Base-by-base conservation (phyloP, 1,140 invertebrate species). In the Psix sp. region DNA sequence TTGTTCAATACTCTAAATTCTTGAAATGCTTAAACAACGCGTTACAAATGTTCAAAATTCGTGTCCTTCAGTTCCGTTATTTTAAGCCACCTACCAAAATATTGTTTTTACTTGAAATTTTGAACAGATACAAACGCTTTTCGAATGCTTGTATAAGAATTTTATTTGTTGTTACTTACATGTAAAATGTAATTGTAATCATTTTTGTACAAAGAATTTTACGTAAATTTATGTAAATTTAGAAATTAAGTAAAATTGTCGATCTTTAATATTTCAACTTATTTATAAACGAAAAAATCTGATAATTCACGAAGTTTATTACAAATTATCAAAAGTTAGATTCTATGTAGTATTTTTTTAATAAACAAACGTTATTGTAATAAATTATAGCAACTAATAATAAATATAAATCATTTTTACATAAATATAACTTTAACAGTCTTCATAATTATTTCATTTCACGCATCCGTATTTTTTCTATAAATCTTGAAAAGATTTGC, bases 311-410 rank as follows among this genome's bases (percentile, higher is more conserved):
- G 36, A 46, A 29, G 17, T 57, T 57, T 46, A 57, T 57, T 46
- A 46, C 33, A 46, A 26, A 57, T 45, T 57, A 35, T 57, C 33
- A 26, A 38, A 57, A 45, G 46, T 57, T 57, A 57, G 54, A 56
- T 45, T 54, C 49, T 54, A 39, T 54, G 49, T 54, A 54, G 49
- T 54, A 54, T 54, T 54, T 40, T 54, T 54, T 54, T 54, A 52
- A 52, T 31, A 54, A 54, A 52, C 33, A 40, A 54, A 54, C 40
- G 36, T 54, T 54, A 54, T 54, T 54, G 49, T 54, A 54, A 40
- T 40, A 40, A 48, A 54, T n/a, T 40, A 40, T 40, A 54, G 36
- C 20, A 54, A 54, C 36, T 54, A 54, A 54, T 54, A 54, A 54
- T 54, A 54, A 54, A 54, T 16, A 40, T 40, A n/a, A 40, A 54